Conservation (phyloP, 2,888 invertebrate species). For the Cosmia pyralina region DNA sequence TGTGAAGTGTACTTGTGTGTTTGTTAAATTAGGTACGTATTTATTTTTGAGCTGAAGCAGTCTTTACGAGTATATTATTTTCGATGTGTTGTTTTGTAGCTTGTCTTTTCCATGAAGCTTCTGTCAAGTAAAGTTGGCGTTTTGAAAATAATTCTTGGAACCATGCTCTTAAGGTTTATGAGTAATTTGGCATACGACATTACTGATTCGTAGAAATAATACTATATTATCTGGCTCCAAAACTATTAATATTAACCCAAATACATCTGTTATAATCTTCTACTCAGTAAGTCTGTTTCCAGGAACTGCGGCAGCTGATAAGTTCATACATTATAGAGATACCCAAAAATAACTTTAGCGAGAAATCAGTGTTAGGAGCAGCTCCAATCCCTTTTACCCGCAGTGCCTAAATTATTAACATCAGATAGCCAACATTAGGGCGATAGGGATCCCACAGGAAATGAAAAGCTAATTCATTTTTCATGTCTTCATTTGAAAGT, state of each 20-base stretch:
- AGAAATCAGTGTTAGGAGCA: conserved; percentile 44
- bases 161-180: background rate
- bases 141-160: background rate
- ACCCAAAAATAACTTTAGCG: conserved; percentile 47
- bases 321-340: conserved; percentile 17
- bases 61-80: too few relatives aligned
- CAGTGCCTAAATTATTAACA: conserved; percentile 70
- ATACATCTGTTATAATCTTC: background rate
- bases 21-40: background rate
- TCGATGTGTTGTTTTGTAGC: background rate
- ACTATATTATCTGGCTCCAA: background rate
- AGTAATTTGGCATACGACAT: background rate
- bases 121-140: background rate
- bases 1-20: background rate
- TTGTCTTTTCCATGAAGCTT: background rate
- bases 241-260: background rate
- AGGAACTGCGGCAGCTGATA: conserved; percentile 1
- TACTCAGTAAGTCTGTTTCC: background rate
- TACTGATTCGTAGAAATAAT: background rate
- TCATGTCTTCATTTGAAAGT: conserved; percentile 78
- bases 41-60: background rate
- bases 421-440: conserved; percentile 61
- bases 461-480: conserved; percentile 79
- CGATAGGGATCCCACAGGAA: conserved; percentile 62
- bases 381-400: conserved; percentile 47